Evolutionary conservation across 2,113 vertebrate genomes (phyloP).

Genomic region (Thunnus maccoyii): DNA sequence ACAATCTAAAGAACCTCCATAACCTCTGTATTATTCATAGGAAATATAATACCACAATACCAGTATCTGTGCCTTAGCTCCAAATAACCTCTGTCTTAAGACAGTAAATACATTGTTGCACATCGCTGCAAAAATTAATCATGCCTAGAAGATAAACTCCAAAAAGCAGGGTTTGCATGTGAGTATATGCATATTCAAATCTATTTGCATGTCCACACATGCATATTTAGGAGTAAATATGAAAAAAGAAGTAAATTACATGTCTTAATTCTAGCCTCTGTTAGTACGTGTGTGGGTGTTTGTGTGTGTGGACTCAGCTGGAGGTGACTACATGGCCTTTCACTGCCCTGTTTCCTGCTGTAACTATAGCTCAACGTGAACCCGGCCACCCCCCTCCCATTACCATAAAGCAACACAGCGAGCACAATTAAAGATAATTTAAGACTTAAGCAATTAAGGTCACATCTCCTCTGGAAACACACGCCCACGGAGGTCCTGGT

Average conservation of each 20-base stretch:
- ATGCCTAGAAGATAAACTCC: no score
- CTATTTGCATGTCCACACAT: not conserved
- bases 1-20: no score
- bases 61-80: no score
- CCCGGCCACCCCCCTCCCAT: constrained; percentile 40
- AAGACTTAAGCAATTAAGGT: constrained; percentile 87
- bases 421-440: constrained; percentile 90
- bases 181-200: not conserved
- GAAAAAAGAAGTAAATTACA: constrained; percentile 8
- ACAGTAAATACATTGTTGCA: no score
- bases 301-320: constrained; percentile 81
- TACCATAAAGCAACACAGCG: constrained; percentile 82
- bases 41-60: no score
- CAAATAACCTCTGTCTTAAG: no score
- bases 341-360: constrained; percentile 74
- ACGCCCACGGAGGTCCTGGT: constrained; percentile 83
- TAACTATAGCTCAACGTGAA: constrained; percentile 71
- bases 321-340: constrained; percentile 80
- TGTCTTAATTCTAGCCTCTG: not conserved
- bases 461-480: constrained; percentile 85
- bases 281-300: constrained; percentile 31
- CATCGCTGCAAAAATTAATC: no score
- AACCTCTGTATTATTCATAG: no score
- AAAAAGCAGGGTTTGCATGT: no score
- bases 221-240: not conserved